Evolutionary conservation across 1,140 invertebrate species (phyloP).

Genomic region (Drosophila arawakana): DNA sequence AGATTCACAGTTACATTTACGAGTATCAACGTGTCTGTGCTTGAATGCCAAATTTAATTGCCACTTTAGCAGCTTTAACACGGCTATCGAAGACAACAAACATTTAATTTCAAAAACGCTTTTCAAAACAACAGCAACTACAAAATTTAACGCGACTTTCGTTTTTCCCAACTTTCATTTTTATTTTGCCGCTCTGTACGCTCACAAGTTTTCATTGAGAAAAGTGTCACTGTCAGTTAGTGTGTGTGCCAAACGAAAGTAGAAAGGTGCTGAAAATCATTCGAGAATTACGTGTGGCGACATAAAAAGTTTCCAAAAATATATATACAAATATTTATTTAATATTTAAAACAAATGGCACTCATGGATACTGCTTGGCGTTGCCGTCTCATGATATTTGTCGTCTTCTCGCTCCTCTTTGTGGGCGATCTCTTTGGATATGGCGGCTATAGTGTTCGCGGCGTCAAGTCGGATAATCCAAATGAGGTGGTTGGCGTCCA

Average conservation of each 20-base stretch:
- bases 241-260: slow-evolving; percentile 22
- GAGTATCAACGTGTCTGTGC: slow-evolving; percentile 61
- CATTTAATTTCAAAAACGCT: slow-evolving; percentile 62
- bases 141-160: slow-evolving; percentile 40
- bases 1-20: slow-evolving; percentile 70
- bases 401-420: slow-evolving; percentile 70
- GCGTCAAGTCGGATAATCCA: slow-evolving; percentile 74
- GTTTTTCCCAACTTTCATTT: slow-evolving; percentile 71
- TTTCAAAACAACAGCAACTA: slow-evolving; percentile 37
- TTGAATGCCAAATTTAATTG: slow-evolving; percentile 83
- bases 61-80: slow-evolving; percentile 24
- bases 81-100: slow-evolving; percentile 19
- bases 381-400: slow-evolving; percentile 79
- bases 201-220: slow-evolving; percentile 53
- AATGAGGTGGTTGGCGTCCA: slow-evolving; percentile 54
- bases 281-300: slow-evolving; percentile 10
- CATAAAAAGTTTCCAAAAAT: slow-evolving; percentile 1
- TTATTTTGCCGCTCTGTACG: slow-evolving; percentile 16
- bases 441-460: slow-evolving; percentile 66
- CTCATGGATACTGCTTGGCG: slow-evolving; percentile 81
- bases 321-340: neutral
- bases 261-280: slow-evolving; percentile 47
- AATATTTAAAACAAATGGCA: slow-evolving; percentile 37
- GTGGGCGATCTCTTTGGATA: slow-evolving; percentile 82
- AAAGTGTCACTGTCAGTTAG: slow-evolving; percentile 41